Conservation (phyloP, 2,888 invertebrate species). For the Thereva unica region DNA sequence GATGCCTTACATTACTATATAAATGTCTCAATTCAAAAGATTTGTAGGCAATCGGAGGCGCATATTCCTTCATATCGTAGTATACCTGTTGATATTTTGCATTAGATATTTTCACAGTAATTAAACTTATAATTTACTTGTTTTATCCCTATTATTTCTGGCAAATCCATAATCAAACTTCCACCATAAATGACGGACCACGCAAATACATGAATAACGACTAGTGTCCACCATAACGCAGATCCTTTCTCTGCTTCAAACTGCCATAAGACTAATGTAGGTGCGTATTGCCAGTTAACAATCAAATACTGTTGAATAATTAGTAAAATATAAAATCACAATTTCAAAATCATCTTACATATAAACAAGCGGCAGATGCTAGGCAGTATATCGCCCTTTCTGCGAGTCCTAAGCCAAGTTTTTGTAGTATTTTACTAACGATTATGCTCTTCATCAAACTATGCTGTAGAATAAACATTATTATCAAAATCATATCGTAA, state of each 20-base stretch:
- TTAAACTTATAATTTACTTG: slow-evolving; percentile 55
- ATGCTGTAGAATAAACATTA: slow-evolving; percentile 64
- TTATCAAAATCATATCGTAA: slow-evolving; percentile 59
- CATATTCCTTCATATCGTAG: slow-evolving; percentile 61
- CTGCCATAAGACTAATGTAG: slow-evolving; percentile 62
- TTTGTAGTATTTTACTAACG: slow-evolving; percentile 58
- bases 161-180: slow-evolving; percentile 65
- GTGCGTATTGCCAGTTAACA: slow-evolving; percentile 60
- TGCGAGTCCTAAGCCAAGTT: slow-evolving; percentile 56
- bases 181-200: slow-evolving; percentile 67
- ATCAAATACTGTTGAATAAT: slow-evolving; percentile 58
- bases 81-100: slow-evolving; percentile 56
- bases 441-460: slow-evolving; percentile 61
- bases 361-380: slow-evolving; percentile 58
- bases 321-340: slow-evolving; percentile 7
- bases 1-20: slow-evolving; percentile 65
- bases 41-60: slow-evolving; percentile 62
- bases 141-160: slow-evolving; percentile 65
- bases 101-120: neutral
- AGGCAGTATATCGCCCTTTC: slow-evolving; percentile 61
- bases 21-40: slow-evolving; percentile 61
- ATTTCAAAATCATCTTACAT: slow-evolving; percentile 51
- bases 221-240: slow-evolving; percentile 60
- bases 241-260: slow-evolving; percentile 59
- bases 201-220: slow-evolving; percentile 59